Evolutionary conservation across 2,113 vertebrate species (phyloP), one percentile per base, ranked within the genome.

Genomic region (Podocnemis expansa): DNA sequence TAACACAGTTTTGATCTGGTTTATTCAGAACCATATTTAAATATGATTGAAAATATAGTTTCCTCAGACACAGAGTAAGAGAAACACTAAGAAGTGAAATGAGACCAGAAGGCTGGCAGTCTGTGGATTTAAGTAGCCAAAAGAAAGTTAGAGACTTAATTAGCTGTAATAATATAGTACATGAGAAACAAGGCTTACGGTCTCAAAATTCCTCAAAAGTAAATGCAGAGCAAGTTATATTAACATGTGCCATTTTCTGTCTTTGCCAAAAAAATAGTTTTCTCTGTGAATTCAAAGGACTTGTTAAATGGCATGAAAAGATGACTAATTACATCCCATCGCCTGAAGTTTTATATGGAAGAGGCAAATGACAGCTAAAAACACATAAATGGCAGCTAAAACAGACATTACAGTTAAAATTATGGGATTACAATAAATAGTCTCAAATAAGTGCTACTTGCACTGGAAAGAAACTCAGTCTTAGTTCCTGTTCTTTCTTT

Each of bases 401-500:
- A 38, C 70, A 67, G 76, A 27, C 16, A 54, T 80, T 87, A 82
- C 24, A 88, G 8, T 25, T 80, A 51, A 55, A 96, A 94, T 47
- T 6, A 80, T 52, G 52, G 17, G 47, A 94, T 78, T 82, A 60
- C 67, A 92, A 79, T 90, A 92, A 93, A 95, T 84, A 79, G 79
- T 91, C 29, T 75, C 7, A 92, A 80, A 92, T 52, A 93, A 85
- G 21, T 56, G 41, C 10, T 93, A 3, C 1, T 89, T 80, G 49
- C 49, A 89, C 45, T 0, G 92, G 70, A 81, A 89, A 86, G 63
- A 45, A 91, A 91, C 94, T 93, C 83, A 88, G 34, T 93, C 78
- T 91, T 78, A 87, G 8, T 95, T 94, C 54, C 80, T 67, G 16
- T 22, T 86, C 82, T 91, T 91, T 92, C 34, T 55, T 89, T 81